A percentile compares a stretch with the other conserved stretches of the same genome.
Conservation (phyloP, 2,888 invertebrate species). For the Epinotia nisella region DNA sequence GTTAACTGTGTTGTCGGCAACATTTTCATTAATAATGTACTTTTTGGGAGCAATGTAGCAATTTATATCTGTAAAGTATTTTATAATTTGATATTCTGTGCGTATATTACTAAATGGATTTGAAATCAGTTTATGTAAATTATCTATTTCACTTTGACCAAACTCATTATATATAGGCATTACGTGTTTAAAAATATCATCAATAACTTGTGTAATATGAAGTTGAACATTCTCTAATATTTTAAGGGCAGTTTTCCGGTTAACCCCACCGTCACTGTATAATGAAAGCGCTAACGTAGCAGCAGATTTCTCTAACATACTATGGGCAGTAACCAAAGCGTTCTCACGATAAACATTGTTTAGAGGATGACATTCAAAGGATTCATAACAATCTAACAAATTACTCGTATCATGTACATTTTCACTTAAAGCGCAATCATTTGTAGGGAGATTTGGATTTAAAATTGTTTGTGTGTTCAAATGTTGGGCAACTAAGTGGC, state of each 20-base stretch:
- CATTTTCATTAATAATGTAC: constrained; percentile 8
- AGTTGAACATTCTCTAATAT: neutral
- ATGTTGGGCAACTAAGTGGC: constrained; percentile 9
- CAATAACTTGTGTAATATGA: constrained; percentile 3
- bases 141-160: constrained; percentile 6
- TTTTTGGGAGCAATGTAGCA: constrained; percentile 4
- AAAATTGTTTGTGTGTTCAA: neutral
- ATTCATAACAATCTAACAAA: too few relatives aligned
- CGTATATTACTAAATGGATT: neutral
- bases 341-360: too few relatives aligned
- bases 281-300: neutral
- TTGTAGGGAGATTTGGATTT: neutral
- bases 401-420: too few relatives aligned
- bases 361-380: too few relatives aligned
- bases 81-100: constrained; percentile 5
- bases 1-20: neutral
- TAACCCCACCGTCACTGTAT: constrained; percentile 4
- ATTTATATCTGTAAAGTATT: constrained; percentile 1
- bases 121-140: neutral
- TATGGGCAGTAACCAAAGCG: too few relatives aligned
- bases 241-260: constrained; percentile 1
- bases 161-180: constrained; percentile 1
- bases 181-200: neutral
- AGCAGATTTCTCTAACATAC: too few relatives aligned
- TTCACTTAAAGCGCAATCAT: neutral